A percentile compares a stretch with the other conserved stretches of the same genome.
These are phyloP conservation scores for Oryzias curvinotus DNA, from an alignment of 2,113 vertebrate species.

Conservation along the genomic window DNA sequence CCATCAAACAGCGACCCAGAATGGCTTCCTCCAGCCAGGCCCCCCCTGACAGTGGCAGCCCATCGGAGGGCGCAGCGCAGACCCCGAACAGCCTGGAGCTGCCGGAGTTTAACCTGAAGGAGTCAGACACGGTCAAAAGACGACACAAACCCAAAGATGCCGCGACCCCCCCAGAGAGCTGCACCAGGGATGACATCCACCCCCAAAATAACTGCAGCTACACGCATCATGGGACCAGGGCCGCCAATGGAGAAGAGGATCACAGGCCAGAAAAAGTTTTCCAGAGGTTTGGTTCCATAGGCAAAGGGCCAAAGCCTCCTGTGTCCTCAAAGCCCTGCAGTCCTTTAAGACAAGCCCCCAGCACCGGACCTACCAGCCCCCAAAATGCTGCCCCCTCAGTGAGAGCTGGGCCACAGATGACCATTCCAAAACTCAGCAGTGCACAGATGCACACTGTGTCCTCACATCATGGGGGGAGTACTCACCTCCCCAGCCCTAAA, in stretches of 20 bases:
- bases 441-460: constrained; percentile 55
- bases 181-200: constrained; percentile 47
- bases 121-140: constrained; percentile 93
- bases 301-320: constrained; percentile 47
- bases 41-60: constrained; percentile 24
- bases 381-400: background rate
- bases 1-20: constrained; percentile 93
- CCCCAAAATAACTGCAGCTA: constrained; percentile 2
- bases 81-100: constrained; percentile 53
- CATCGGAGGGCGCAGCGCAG: constrained; percentile 6
- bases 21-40: constrained; percentile 18
- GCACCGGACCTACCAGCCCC: constrained; percentile 58
- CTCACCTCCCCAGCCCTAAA: constrained; percentile 14
- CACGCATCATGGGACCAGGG: constrained; percentile 8
- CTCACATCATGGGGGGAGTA: constrained; percentile 17
- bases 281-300: constrained; percentile 50
- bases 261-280: constrained; percentile 20
- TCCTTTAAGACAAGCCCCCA: constrained; percentile 57
- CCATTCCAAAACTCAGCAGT: constrained; percentile 54
- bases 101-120: constrained; percentile 90
- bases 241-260: constrained; percentile 58
- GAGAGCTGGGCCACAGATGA: constrained; percentile 16
- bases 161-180: constrained; percentile 46
- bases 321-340: constrained; percentile 54
- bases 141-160: constrained; percentile 84